Conservation (phyloP, 2,797 vertebrate genomes). For the Lindbergichthys nudifrons region DNA sequence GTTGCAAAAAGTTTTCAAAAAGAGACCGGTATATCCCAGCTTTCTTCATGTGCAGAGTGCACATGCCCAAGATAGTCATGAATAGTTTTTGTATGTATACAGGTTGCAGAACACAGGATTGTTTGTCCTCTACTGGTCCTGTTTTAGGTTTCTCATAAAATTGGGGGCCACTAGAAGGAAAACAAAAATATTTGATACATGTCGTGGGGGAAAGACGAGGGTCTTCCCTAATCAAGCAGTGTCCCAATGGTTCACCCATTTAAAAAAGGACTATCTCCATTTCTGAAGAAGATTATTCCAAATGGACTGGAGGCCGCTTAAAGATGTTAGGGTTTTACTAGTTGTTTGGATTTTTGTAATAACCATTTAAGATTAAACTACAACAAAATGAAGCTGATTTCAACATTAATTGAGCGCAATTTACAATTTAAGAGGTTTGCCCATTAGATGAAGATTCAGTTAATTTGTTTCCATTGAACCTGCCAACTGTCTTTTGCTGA, state of each 20-base stretch:
- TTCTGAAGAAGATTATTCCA: neutral
- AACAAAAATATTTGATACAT: constrained; percentile 6
- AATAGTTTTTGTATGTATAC: constrained; percentile 14
- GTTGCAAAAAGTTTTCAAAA: neutral
- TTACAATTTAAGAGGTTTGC: neutral
- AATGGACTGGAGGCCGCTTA: neutral
- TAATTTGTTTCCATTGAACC: neutral
- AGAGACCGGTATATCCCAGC: neutral
- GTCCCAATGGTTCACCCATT: neutral
- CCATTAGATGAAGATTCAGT: neutral
- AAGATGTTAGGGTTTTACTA: neutral
- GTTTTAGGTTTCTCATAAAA: constrained; percentile 1
- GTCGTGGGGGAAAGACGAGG: neutral
- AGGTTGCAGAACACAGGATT: neutral
- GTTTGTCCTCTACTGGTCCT: constrained; percentile 6
- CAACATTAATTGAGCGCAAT: neutral
- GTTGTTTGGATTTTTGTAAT: neutral
- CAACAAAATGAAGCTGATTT: neutral
- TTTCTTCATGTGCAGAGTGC: neutral
- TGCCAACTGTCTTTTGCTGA: constrained; percentile 9
- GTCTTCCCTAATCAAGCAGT: neutral
- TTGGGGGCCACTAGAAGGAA: neutral
- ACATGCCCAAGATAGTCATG: constrained; percentile 5
- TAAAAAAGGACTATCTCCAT: neutral
- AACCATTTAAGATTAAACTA: neutral